A percentile compares a stretch with the other conserved stretches of the same genome.
phyloP scores from a whole-genome alignment of 37 sponge, comb jelly and placozoan species.

The Ianthella basta region DNA sequence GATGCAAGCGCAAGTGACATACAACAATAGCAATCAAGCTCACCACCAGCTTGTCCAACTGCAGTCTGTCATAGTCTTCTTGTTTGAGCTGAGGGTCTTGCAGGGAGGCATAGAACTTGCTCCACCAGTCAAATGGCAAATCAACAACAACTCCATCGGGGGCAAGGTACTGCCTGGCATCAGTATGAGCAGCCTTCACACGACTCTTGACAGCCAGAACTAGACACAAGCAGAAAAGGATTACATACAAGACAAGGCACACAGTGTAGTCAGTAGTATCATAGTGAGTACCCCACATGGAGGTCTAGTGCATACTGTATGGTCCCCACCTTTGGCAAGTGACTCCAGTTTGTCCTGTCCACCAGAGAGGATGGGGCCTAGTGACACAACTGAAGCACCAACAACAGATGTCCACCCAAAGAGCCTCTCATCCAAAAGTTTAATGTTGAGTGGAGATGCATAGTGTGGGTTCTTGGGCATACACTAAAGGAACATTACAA shows the following conservation, averaged over 20 bases:
- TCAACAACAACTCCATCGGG: constrained; percentile 47
- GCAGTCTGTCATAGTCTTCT: not conserved
- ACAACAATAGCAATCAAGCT: not conserved
- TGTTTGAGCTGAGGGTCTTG: constrained; percentile 28
- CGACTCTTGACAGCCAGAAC: too few relatives aligned
- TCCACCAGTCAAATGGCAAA: constrained; percentile 96
- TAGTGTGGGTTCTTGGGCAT: constrained; percentile 92
- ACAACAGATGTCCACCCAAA: constrained; percentile 93
- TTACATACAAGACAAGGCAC: too few relatives aligned
- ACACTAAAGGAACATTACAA: constrained; percentile 1
- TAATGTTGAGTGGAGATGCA: constrained; percentile 92
- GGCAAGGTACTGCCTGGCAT: constrained; percentile 4
- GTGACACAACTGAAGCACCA: constrained; percentile 79
- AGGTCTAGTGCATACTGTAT: too few relatives aligned
- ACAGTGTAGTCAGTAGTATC: too few relatives aligned
- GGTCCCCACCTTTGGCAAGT: too few relatives aligned
- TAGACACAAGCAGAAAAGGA: too few relatives aligned
- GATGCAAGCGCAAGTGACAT: not conserved
- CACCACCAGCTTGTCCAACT: constrained; percentile 11
- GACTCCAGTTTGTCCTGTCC: not conserved
- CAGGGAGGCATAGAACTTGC: constrained; percentile 91
- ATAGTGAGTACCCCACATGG: too few relatives aligned
- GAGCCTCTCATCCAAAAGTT: constrained; percentile 86
- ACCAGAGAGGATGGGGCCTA: not conserved
- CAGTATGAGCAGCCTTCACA: not conserved